Evolutionary conservation across 2,888 invertebrate species (phyloP).

Genomic region (Mythimna loreyi): DNA sequence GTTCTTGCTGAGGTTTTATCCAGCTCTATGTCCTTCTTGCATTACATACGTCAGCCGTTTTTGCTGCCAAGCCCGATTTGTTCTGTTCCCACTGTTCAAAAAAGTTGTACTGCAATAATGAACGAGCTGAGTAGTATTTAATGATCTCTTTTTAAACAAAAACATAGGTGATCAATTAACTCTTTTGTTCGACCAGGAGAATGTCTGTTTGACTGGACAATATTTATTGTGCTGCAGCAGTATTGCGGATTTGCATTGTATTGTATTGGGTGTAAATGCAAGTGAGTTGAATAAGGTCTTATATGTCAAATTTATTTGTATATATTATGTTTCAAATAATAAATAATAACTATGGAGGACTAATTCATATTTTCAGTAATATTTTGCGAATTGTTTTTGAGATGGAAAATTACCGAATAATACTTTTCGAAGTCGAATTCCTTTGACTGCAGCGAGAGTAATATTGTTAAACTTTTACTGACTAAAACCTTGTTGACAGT

Average conservation of each 20-base stretch:
- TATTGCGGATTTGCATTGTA: background rate
- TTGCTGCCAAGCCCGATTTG: conserved; percentile 24
- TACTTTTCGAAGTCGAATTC: too few relatives aligned
- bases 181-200: conserved; percentile 10
- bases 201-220: background rate
- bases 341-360: background rate
- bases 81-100: conserved; percentile 3
- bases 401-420: too few relatives aligned
- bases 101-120: conserved; percentile 15
- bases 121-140: conserved; percentile 31
- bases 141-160: conserved; percentile 20
- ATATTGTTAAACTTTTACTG: too few relatives aligned
- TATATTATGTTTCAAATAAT: background rate
- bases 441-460: too few relatives aligned
- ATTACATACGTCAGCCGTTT: conserved; percentile 43
- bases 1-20: background rate
- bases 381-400: background rate
- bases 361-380: background rate
- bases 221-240: background rate
- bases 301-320: too few relatives aligned
- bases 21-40: conserved; percentile 7
- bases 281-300: background rate
- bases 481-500: too few relatives aligned
- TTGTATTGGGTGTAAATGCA: background rate
- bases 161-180: conserved; percentile 13